Percentiles rank a stretch among this genome's conserved stretches.
These are phyloP conservation scores for Galaxias olidus DNA, from an alignment of 2,797 vertebrate species.

Conservation along the genomic window DNA sequence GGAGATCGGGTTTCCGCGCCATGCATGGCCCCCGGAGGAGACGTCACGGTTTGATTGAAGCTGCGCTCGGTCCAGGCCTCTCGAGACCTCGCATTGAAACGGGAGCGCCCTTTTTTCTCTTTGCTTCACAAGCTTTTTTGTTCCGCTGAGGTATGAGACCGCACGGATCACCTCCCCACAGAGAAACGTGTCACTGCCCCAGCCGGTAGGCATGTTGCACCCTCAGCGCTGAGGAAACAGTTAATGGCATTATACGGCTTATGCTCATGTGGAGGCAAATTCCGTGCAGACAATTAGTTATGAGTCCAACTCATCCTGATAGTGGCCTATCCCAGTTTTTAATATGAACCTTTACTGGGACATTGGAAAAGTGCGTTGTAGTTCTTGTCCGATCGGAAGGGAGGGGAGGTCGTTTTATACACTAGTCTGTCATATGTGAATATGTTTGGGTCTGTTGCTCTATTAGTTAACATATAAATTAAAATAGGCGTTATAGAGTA, in stretches of 20 bases:
- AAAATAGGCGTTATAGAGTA: too few relatives aligned
- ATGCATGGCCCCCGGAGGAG: slow-evolving; percentile 77
- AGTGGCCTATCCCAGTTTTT: too few relatives aligned
- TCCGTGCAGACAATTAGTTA: too few relatives aligned
- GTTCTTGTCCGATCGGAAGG: too few relatives aligned
- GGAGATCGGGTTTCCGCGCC: slow-evolving; percentile 77
- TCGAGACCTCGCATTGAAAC: slow-evolving; percentile 78
- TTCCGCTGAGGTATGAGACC: slow-evolving; percentile 69
- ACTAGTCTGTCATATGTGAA: too few relatives aligned
- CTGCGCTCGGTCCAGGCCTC: slow-evolving; percentile 73
- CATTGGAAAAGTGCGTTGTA: too few relatives aligned
- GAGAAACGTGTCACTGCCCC: slow-evolving; percentile 51
- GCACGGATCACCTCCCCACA: slow-evolving; percentile 71
- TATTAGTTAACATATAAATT: too few relatives aligned
- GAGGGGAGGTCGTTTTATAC: too few relatives aligned
- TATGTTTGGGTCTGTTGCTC: too few relatives aligned
- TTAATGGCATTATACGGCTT: neutral
- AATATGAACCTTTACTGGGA: too few relatives aligned
- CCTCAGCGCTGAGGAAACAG: slow-evolving; percentile 8
- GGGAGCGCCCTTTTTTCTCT: slow-evolving; percentile 62
- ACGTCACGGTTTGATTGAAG: slow-evolving; percentile 84
- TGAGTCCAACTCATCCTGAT: too few relatives aligned
- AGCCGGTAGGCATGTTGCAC: slow-evolving; percentile 27
- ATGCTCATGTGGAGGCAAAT: too few relatives aligned
- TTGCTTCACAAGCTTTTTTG: slow-evolving; percentile 74